phyloP scores from a whole-genome alignment of 2,113 vertebrate species.

The Excalfactoria chinensis region DNA sequence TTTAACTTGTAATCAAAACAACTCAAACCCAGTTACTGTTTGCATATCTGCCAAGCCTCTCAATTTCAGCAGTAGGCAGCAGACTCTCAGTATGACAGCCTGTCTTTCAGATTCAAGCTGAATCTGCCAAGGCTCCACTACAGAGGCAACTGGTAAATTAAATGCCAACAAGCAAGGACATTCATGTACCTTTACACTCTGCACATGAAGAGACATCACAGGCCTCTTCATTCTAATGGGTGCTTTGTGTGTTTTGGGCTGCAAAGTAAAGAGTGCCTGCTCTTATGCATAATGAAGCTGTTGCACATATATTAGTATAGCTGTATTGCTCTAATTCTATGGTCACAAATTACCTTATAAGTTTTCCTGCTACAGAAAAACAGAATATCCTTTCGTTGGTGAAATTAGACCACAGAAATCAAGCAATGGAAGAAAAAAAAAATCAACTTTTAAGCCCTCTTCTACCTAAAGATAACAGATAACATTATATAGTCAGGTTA shows the following conservation, averaged over 20 bases:
- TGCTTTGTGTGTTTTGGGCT: constrained; percentile 40
- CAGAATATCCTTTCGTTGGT: constrained; percentile 29
- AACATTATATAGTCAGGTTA: constrained; percentile 47
- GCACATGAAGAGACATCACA: constrained; percentile 63
- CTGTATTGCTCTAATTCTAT: neutral
- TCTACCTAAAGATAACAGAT: constrained; percentile 41
- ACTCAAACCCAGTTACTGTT: constrained; percentile 89
- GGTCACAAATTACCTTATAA: constrained; percentile 40
- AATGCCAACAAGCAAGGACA: constrained; percentile 81
- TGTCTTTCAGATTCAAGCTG: constrained; percentile 85
- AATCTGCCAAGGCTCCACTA: constrained; percentile 83
- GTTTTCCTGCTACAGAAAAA: constrained; percentile 49
- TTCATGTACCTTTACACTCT: constrained; percentile 76
- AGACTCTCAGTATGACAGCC: constrained; percentile 83
- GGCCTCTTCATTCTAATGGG: constrained; percentile 56
- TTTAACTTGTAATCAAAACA: constrained; percentile 91
- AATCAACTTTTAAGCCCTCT: constrained; percentile 58
- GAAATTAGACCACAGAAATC: constrained; percentile 45
- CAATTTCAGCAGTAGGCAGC: constrained; percentile 85
- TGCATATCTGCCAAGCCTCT: constrained; percentile 86
- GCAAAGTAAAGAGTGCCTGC: constrained; percentile 17
- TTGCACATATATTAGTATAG: neutral
- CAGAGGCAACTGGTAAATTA: constrained; percentile 84
- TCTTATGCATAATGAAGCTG: constrained; percentile 2
- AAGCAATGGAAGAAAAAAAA: constrained; percentile 25